These are phyloP conservation scores for Spinus olivaceus DNA, from an alignment of 2,797 vertebrate genomes.

Conservation along the genomic window DNA sequence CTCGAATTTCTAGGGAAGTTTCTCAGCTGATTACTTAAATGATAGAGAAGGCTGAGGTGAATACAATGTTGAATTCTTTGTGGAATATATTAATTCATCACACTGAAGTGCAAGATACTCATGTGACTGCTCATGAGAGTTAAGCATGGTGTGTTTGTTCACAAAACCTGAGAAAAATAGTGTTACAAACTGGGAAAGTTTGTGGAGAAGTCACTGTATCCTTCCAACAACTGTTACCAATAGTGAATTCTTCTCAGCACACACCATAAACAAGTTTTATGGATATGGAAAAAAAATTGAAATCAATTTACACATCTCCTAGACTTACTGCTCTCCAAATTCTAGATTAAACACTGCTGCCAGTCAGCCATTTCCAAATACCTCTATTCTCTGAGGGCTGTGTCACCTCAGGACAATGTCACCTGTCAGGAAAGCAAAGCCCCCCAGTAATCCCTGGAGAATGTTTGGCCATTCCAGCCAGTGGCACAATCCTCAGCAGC, in stretches of 20 bases:
- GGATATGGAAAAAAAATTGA: fast-evolving
- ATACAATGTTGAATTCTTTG: background rate
- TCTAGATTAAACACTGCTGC: background rate
- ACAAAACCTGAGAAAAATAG: background rate
- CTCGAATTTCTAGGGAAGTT: background rate
- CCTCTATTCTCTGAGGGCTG: background rate
- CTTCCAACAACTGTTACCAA: background rate
- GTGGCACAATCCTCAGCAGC: background rate
- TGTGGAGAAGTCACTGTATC: background rate
- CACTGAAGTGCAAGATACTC: fast-evolving
- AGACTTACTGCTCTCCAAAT: background rate
- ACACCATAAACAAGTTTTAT: background rate
- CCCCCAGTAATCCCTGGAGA: background rate
- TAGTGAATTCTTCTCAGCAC: background rate
- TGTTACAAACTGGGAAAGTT: background rate
- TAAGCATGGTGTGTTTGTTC: background rate
- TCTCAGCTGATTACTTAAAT: background rate
- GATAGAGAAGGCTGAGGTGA: background rate
- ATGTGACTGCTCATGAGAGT: background rate
- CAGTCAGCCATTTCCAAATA: background rate
- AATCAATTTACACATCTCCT: background rate
- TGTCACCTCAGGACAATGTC: background rate
- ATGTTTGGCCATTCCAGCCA: background rate
- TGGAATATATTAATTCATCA: background rate
- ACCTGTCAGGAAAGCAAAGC: background rate